Evolutionary conservation across 2,113 vertebrate species (phyloP).

Genomic region (Trichomycterus rosablanca): DNA sequence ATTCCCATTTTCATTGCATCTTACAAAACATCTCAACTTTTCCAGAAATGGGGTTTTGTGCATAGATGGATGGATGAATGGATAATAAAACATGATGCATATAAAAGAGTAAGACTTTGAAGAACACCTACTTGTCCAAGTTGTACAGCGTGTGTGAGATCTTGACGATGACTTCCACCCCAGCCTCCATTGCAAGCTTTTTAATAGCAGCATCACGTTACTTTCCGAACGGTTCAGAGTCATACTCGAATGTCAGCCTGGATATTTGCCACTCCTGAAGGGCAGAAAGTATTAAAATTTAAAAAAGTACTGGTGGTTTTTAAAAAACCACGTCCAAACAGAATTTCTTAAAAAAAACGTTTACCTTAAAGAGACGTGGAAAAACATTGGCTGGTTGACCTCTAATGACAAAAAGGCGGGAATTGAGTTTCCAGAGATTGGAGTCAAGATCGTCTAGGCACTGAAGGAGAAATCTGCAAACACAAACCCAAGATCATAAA

Average conservation of each 20-base stretch:
- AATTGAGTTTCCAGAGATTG: constrained; percentile 70
- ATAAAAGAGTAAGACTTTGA: too few species aligned
- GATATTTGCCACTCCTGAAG: constrained; percentile 72
- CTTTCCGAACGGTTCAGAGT: constrained; percentile 72
- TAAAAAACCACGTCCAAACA: too few species aligned
- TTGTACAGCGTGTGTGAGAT: constrained; percentile 73
- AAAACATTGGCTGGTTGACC: constrained; percentile 75
- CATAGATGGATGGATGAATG: too few species aligned
- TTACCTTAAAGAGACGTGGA: constrained; percentile 71
- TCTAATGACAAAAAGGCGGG: constrained; percentile 71
- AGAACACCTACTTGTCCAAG: constrained; percentile 65
- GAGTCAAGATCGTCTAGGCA: constrained; percentile 72
- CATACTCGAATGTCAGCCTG: constrained; percentile 71
- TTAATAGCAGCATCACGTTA: constrained; percentile 72
- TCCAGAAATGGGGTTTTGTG: too few species aligned
- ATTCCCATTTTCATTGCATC: too few species aligned
- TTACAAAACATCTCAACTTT: too few species aligned
- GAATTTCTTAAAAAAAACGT: too few species aligned
- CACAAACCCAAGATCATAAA: too few species aligned
- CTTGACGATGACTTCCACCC: constrained; percentile 70
- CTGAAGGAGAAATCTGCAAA: constrained; percentile 69
- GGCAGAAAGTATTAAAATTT: neutral
- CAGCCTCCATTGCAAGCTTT: constrained; percentile 71
- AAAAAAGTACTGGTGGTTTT: neutral
- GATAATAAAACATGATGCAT: too few species aligned